Evolutionary conservation across 2,113 vertebrate genomes (phyloP).

Genomic region (Sialia sialis): DNA sequence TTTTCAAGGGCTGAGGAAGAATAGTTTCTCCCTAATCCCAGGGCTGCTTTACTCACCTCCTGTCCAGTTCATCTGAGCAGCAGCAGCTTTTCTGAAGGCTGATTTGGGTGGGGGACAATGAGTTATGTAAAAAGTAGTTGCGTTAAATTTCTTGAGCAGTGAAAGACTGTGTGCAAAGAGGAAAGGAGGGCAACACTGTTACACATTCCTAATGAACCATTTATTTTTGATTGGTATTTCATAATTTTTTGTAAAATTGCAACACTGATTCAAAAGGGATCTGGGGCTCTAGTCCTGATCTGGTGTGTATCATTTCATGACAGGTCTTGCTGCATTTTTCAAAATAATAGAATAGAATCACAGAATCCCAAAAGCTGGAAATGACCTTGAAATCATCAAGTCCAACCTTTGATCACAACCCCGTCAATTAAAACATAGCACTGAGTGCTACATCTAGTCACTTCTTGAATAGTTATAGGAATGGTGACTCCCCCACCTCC

Average conservation of each 20-base stretch:
- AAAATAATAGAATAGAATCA: not conserved
- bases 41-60: not conserved
- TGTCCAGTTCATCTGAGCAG: not conserved
- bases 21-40: not conserved
- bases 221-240: not conserved
- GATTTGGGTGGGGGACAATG: not conserved
- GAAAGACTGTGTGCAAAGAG: not conserved
- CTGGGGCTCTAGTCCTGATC: not conserved
- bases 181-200: not conserved
- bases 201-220: fast-evolving
- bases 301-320: not conserved
- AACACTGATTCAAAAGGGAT: not conserved
- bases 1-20: not conserved
- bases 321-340: not conserved
- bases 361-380: not conserved
- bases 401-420: not conserved
- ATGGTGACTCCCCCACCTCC: not conserved
- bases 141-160: not conserved
- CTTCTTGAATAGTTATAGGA: not conserved
- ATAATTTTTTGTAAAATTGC: not conserved
- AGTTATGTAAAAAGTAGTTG: not conserved
- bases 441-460: fast-evolving
- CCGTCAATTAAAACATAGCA: not conserved
- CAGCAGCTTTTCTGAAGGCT: not conserved
- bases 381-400: not conserved